Base-by-base conservation (phyloP, 1,140 invertebrate genomes). In the Latrodectus geometricus region DNA sequence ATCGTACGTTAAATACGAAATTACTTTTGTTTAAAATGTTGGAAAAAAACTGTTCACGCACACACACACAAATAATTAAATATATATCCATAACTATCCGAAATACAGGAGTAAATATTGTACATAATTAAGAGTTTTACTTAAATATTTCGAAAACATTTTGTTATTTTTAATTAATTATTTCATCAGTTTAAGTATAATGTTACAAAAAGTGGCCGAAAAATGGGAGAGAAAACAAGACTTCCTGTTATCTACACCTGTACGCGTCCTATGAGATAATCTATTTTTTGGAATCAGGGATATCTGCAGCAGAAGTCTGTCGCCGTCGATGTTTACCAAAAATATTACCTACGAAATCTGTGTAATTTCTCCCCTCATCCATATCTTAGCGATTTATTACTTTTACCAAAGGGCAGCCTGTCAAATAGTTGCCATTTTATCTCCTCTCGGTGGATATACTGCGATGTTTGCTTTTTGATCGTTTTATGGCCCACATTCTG, bases 381-480 rank as follows among this genome's bases (percentile, higher is more conserved):
- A 49, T 85, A 85, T 85, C 83, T 85, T 35, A 48, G 65, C 61
- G 74, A 85, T 85, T 85, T 85, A 85, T 73, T 20, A 50, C 75
- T 74, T 77, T 70, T 77, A 49, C 74, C 83, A 85, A 85, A 85
- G 83, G 83, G 74, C 83, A 85, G 83, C 70, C 83, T 85, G 83
- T 85, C 83, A 85, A 85, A 85, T 68, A 85, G 48, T 76, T 77
- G 82, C 73, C 74, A 77, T 70, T 85, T 76, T 85, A 70, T 85
- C 65, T 85, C 50, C 70, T 76, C 17, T 77, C 61, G 73, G 61
- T 74, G 83, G 83, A 85, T 85, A 85, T 72, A 70, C 83, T 54
- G 74, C 65, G 17, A 65, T 85, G 74, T 77, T 69, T 85, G 74
- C 83, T 85, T 85, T 85, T 85, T 85, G 83, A 85, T 85, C 83